Percentiles rank a stretch among this genome's conserved stretches.
Conservation (phyloP, 2,797 vertebrate species). For the Platalea minor region DNA sequence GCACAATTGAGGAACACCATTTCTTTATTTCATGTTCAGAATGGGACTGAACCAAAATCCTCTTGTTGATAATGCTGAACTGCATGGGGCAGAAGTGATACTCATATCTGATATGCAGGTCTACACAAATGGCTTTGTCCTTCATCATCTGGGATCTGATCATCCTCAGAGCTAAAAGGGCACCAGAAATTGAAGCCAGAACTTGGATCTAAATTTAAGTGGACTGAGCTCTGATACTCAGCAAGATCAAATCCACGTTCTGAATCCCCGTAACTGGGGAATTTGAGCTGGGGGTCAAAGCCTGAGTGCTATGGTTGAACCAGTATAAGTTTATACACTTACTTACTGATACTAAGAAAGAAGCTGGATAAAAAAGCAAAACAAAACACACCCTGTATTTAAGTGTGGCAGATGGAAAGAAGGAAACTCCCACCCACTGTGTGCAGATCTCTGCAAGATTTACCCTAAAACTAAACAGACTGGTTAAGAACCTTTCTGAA, state of each 20-base stretch:
- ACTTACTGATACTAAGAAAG: background rate
- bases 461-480: slow-evolving; percentile 21
- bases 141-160: background rate
- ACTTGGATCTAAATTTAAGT: background rate
- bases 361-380: slow-evolving; percentile 23
- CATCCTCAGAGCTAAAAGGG: background rate
- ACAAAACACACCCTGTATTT: slow-evolving; percentile 27
- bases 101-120: background rate
- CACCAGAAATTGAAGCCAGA: background rate
- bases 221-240: background rate
- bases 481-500: slow-evolving; percentile 37
- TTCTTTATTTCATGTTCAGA: background rate
- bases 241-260: background rate
- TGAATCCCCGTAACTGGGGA: background rate
- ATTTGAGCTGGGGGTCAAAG: background rate
- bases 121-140: background rate
- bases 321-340: background rate
- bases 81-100: background rate
- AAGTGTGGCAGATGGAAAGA: slow-evolving; percentile 51
- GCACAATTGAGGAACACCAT: background rate
- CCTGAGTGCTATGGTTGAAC: background rate
- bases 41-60: slow-evolving; percentile 58
- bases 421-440: slow-evolving; percentile 34
- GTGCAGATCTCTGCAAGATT: slow-evolving; percentile 27
- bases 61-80: background rate